A percentile compares a stretch with the other conserved stretches of the same genome.
phyloP scores from a whole-genome alignment of 1,140 invertebrate genomes.

The Ooceraea biroi region DNA sequence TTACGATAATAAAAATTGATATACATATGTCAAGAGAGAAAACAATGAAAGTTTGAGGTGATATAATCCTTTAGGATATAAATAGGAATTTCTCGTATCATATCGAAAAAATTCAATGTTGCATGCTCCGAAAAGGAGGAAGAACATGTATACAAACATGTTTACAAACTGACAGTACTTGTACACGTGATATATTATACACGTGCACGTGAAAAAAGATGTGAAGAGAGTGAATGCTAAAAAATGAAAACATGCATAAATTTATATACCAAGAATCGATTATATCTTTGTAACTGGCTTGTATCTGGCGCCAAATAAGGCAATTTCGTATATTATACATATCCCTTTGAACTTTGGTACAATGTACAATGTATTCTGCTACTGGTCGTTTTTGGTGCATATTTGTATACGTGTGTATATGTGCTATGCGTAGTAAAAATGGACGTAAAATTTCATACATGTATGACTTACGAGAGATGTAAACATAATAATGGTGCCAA shows the following conservation, averaged over 20 bases:
- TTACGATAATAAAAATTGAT: no score
- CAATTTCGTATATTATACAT: slow-evolving; percentile 30
- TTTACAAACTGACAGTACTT: slow-evolving; percentile 52
- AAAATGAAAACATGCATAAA: slow-evolving; percentile 64
- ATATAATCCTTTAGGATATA: slow-evolving; percentile 38
- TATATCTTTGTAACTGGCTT: no score
- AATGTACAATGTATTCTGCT: slow-evolving; percentile 28
- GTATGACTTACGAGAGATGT: slow-evolving; percentile 19
- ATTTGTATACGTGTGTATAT: slow-evolving; percentile 48
- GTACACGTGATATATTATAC: slow-evolving; percentile 30
- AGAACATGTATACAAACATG: slow-evolving; percentile 52
- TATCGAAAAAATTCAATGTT: slow-evolving; percentile 63
- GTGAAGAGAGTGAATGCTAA: slow-evolving; percentile 37
- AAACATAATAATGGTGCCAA: slow-evolving; percentile 43
- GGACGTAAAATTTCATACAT: slow-evolving; percentile 44
- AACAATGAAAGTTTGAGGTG: slow-evolving; percentile 52
- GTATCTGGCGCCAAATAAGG: no score
- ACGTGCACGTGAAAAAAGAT: no score
- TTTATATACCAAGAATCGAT: slow-evolving; percentile 50
- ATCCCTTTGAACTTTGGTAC: slow-evolving; percentile 24
- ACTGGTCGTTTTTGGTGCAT: slow-evolving; percentile 47
- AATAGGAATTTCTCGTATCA: slow-evolving; percentile 31
- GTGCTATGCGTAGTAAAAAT: slow-evolving; percentile 55
- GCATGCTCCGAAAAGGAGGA: slow-evolving; percentile 66
- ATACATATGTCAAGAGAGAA: background rate